These are phyloP conservation scores for Apocrypta bakeri DNA, from an alignment of 1,140 invertebrate species.

Conservation along the genomic window DNA sequence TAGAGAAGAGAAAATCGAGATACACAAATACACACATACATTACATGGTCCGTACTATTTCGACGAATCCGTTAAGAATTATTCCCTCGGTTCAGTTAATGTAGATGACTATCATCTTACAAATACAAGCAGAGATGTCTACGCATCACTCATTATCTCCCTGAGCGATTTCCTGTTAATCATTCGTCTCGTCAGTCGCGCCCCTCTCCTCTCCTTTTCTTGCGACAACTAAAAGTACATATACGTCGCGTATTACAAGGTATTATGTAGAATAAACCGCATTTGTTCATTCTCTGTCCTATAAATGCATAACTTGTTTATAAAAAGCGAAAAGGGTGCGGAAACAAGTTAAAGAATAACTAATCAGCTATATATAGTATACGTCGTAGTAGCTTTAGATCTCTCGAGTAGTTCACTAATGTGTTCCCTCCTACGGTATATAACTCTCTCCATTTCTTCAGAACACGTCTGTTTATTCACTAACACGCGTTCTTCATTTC, in stretches of 20 bases:
- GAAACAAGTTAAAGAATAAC: conserved; percentile 7
- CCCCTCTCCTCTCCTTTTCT: no score
- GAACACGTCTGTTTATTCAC: background rate
- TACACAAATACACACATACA: background rate
- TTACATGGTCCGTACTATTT: no score
- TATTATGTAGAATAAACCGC: background rate
- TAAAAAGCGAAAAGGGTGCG: background rate
- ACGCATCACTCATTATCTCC: background rate
- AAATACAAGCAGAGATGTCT: background rate
- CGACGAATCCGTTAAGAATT: background rate
- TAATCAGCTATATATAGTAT: conserved; percentile 16
- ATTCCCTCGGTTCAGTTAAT: background rate
- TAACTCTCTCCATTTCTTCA: no score
- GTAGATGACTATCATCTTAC: background rate
- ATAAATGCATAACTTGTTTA: background rate
- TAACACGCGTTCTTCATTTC: conserved; percentile 32
- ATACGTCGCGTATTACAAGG: no score
- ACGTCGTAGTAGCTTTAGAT: conserved; percentile 11
- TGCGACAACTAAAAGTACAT: background rate
- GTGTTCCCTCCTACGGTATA: background rate
- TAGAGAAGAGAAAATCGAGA: background rate
- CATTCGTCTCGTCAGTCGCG: background rate
- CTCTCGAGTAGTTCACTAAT: conserved; percentile 10
- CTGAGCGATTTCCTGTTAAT: conserved; percentile 15
- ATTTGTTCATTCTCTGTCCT: background rate